A percentile compares a stretch with the other conserved stretches of the same genome.
phyloP scores from a whole-genome alignment of 1,140 invertebrate genomes.

The Heliconius melpomene region DNA sequence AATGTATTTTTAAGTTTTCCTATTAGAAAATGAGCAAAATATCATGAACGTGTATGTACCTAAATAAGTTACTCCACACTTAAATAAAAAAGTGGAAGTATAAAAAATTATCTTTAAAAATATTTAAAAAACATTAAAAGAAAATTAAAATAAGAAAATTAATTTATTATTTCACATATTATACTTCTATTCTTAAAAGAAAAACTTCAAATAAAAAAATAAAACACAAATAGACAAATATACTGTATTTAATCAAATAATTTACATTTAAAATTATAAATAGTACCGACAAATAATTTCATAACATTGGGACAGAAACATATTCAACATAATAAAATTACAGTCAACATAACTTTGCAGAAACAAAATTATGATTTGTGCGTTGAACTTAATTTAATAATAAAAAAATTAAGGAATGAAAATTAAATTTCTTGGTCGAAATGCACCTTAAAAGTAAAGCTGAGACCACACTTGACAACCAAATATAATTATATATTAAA shows the following conservation, averaged over 20 bases:
- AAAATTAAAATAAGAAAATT: too few species aligned
- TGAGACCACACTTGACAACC: conserved; percentile 15
- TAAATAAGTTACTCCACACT: too few species aligned
- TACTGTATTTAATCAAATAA: conserved; percentile 78
- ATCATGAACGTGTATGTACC: too few species aligned
- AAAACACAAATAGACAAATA: conserved; percentile 67
- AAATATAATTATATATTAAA: not conserved
- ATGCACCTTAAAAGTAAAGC: conserved; percentile 52
- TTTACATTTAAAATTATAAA: conserved; percentile 76
- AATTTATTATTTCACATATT: too few species aligned
- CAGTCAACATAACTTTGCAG: conserved; percentile 41
- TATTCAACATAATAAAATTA: conserved; percentile 47
- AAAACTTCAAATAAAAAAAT: conserved; percentile 27
- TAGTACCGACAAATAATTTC: conserved; percentile 73
- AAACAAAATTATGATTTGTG: conserved; percentile 58
- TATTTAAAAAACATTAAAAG: too few species aligned
- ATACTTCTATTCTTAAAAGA: too few species aligned
- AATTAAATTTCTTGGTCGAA: conserved; percentile 56
- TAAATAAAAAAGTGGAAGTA: too few species aligned
- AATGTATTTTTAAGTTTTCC: too few species aligned
- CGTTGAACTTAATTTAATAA: conserved; percentile 50
- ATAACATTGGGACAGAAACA: conserved; percentile 50
- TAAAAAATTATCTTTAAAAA: too few species aligned
- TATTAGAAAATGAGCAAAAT: too few species aligned
- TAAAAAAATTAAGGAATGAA: conserved; percentile 50